phyloP scores from a whole-genome alignment of 2,113 vertebrate species.

The Macquaria australasica region DNA sequence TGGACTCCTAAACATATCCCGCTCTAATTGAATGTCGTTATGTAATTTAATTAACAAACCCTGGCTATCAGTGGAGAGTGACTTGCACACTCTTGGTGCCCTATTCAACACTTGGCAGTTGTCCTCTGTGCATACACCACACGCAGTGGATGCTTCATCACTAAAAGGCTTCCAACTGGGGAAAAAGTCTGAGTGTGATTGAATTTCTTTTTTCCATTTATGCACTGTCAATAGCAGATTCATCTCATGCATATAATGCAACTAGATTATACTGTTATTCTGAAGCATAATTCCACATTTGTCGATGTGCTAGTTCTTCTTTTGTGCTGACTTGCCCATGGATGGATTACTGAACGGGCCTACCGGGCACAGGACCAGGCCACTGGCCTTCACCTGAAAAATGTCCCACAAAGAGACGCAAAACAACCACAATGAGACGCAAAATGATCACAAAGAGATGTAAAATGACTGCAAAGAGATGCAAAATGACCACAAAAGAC shows the following conservation, averaged over 20 bases:
- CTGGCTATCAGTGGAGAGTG: conserved; percentile 41
- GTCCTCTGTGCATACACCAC: conserved; percentile 36
- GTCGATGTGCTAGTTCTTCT: neutral
- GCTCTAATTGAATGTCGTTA: conserved; percentile 54
- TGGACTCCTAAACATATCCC: conserved; percentile 51
- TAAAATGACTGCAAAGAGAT: neutral
- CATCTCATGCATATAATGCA: conserved; percentile 5
- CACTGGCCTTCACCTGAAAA: neutral
- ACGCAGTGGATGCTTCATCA: conserved; percentile 39
- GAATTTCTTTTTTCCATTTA: conserved; percentile 16
- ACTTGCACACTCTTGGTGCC: conserved; percentile 56
- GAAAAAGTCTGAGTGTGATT: conserved; percentile 32
- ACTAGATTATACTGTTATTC: neutral
- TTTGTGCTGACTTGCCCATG: neutral
- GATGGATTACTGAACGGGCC: neutral
- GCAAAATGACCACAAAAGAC: neutral
- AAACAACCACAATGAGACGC: neutral
- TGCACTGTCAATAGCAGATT: conserved; percentile 24
- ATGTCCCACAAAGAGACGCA: neutral
- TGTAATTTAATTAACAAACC: conserved; percentile 65
- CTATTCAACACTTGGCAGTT: conserved; percentile 58
- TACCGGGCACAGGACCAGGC: too few species aligned
- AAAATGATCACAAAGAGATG: neutral
- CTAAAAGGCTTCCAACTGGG: conserved; percentile 43
- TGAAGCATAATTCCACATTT: conserved; percentile 13